phyloP scores from a whole-genome alignment of 2,113 vertebrate genomes.

The Poeciliopsis retropinna region DNA sequence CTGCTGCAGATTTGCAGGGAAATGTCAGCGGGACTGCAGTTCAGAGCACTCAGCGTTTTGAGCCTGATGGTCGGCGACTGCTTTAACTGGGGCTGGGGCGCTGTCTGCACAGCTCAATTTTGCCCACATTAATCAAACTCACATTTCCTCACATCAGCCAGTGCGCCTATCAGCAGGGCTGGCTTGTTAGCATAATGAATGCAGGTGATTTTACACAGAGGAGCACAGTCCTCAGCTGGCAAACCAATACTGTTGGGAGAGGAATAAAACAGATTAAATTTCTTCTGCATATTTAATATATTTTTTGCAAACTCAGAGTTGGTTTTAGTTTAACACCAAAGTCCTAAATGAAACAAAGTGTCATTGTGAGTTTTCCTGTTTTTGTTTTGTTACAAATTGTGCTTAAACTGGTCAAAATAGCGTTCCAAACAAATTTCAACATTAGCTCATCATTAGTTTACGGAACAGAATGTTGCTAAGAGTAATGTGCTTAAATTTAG shows the following conservation, averaged over 20 bases:
- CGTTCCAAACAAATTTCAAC: not conserved
- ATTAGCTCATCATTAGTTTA: not conserved
- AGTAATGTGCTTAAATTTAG: not conserved
- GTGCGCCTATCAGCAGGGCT: constrained; percentile 66
- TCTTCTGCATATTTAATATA: not conserved
- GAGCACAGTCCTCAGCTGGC: constrained; percentile 44
- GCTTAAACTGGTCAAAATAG: not conserved
- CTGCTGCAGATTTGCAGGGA: constrained; percentile 57
- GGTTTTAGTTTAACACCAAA: not conserved
- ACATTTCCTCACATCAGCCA: constrained; percentile 78
- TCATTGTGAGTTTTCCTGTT: too few relatives aligned
- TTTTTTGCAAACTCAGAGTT: not conserved
- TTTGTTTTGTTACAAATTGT: not conserved
- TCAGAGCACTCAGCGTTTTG: constrained; percentile 53
- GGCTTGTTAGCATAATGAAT: constrained; percentile 77
- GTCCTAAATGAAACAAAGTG: too few relatives aligned
- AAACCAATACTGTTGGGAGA: constrained; percentile 10
- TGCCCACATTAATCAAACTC: constrained; percentile 80
- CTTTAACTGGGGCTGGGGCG: constrained; percentile 74
- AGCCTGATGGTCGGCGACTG: constrained; percentile 75
- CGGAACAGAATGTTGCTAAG: not conserved
- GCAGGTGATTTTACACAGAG: constrained; percentile 70
- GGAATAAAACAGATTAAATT: constrained; percentile 35
- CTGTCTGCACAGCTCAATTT: constrained; percentile 72
- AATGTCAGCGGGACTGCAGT: constrained; percentile 40